A percentile compares a stretch with the other conserved stretches of the same genome.
Conservation (phyloP, 2,888 invertebrate genomes). For the Drosophila dives region DNA sequence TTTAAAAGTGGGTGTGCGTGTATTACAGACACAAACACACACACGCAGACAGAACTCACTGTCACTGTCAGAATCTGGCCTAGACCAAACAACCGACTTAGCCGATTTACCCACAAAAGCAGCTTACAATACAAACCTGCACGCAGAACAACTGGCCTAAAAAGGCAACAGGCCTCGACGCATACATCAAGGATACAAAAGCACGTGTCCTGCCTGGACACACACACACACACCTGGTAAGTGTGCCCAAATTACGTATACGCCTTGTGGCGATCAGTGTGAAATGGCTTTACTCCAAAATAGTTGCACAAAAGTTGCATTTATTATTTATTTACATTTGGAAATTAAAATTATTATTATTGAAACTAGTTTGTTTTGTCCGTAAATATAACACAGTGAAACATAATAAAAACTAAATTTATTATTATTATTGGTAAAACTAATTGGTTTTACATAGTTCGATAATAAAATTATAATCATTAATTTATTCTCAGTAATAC, state of each 20-base stretch:
- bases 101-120: constrained; percentile 42
- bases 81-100: constrained; percentile 41
- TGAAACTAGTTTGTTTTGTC: neutral
- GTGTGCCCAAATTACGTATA: constrained; percentile 36
- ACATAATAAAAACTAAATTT: too few species aligned
- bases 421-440: too few species aligned
- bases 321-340: neutral
- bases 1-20: constrained; percentile 33
- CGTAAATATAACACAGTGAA: neutral
- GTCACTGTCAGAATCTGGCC: constrained; percentile 6
- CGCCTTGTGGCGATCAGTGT: constrained; percentile 20
- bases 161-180: neutral
- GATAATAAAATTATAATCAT: too few species aligned
- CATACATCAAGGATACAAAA: constrained; percentile 11
- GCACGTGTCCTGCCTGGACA: constrained; percentile 15
- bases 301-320: neutral
- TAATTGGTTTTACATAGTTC: too few species aligned
- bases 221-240: constrained; percentile 39
- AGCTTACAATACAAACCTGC: constrained; percentile 45
- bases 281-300: neutral
- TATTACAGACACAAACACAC: constrained; percentile 25
- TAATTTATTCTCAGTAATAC: too few species aligned
- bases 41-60: neutral
- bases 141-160: constrained; percentile 5
- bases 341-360: neutral